Percentiles rank a stretch among this genome's conserved stretches.
Evolutionary conservation across 1,140 invertebrate species (phyloP).

Genomic region (Ruditapes philippinarum): DNA sequence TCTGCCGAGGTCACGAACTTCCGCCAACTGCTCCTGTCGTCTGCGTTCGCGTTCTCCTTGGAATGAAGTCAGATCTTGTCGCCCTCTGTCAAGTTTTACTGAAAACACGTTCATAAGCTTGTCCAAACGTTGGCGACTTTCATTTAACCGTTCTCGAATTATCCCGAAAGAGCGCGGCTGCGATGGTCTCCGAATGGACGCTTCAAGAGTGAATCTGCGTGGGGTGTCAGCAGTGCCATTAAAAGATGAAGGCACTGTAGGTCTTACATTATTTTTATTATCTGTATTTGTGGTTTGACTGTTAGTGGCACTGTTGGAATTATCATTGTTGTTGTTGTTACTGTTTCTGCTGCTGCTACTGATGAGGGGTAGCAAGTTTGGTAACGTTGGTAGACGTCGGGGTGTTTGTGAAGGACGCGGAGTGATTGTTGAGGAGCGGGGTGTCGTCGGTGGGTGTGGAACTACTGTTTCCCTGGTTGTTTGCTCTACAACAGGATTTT

Average conservation of each 20-base stretch:
- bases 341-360: too few species aligned
- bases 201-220: not conserved
- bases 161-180: conserved; percentile 41
- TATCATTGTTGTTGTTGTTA: too few species aligned
- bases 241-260: not conserved
- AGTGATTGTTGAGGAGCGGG: conserved; percentile 1
- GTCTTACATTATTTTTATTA: conserved; percentile 55
- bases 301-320: too few species aligned
- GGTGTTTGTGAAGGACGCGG: not conserved
- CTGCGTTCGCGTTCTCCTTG: conserved; percentile 78
- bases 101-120: conserved; percentile 79
- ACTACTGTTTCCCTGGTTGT: conserved; percentile 18
- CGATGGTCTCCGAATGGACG: not conserved
- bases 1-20: conserved; percentile 81
- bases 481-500: conserved; percentile 3
- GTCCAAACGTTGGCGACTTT: conserved; percentile 78
- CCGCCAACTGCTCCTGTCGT: conserved; percentile 80
- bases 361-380: conserved; percentile 62
- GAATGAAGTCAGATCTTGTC: conserved; percentile 76
- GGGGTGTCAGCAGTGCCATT: not conserved
- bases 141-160: conserved; percentile 78
- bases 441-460: not conserved
- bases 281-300: conserved; percentile 25
- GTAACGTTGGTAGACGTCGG: conserved; percentile 72
- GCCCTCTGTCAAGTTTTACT: conserved; percentile 77